These are phyloP conservation scores for Drosophila merina DNA, from an alignment of 2,888 invertebrate genomes.

Conservation along the genomic window DNA sequence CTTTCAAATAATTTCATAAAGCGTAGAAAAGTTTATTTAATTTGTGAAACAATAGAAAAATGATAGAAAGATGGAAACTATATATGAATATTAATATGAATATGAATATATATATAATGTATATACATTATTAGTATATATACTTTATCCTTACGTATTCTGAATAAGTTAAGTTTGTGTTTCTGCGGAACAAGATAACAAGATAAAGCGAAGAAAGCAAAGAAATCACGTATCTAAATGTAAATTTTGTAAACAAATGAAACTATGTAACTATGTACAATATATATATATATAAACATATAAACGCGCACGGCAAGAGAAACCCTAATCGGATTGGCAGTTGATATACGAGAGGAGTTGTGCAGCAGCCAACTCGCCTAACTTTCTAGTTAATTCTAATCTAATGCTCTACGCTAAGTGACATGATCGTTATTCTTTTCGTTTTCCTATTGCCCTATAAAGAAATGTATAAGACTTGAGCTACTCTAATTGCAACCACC, in stretches of 20 bases:
- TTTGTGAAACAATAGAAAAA: slow-evolving; percentile 27
- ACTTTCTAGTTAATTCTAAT: slow-evolving; percentile 38
- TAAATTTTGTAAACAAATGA: slow-evolving; percentile 47
- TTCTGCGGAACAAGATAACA: slow-evolving; percentile 3
- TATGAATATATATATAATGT: slow-evolving; percentile 12
- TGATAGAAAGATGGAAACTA: slow-evolving; percentile 34
- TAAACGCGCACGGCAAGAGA: slow-evolving; percentile 54
- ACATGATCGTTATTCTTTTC: slow-evolving; percentile 36
- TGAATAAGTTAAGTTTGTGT: slow-evolving; percentile 4
- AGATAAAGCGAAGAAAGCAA: slow-evolving; percentile 4
- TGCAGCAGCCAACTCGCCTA: neutral
- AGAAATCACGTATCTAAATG: slow-evolving; percentile 16
- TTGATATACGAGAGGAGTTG: neutral
- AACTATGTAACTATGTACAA: slow-evolving; percentile 47
- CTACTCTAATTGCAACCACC: slow-evolving; percentile 66
- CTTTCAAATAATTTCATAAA: slow-evolving; percentile 20
- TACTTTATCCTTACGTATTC: slow-evolving; percentile 2
- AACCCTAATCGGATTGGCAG: slow-evolving; percentile 41
- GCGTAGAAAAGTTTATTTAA: slow-evolving; percentile 31
- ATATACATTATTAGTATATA: slow-evolving; percentile 4
- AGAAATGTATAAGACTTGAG: slow-evolving; percentile 82
- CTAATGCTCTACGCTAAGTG: slow-evolving; percentile 20
- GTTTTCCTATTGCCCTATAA: slow-evolving; percentile 80
- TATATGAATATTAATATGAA: neutral
- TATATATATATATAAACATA: slow-evolving; percentile 28